phyloP scores from a whole-genome alignment of 2,797 vertebrate species.

The Silurus lanzhouensis region DNA sequence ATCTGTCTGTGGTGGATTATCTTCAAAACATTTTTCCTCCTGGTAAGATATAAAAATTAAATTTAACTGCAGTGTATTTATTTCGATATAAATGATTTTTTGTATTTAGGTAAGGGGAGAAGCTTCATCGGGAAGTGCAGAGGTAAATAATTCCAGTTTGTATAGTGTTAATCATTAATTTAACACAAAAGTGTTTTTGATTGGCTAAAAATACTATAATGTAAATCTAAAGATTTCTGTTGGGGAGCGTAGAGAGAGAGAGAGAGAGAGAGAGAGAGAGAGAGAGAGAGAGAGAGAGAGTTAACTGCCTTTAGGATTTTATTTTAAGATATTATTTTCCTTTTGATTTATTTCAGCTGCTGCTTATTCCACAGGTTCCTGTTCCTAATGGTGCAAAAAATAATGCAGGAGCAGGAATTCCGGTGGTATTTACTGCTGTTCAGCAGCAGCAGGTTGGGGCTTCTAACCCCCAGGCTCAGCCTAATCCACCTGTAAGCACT shows the following conservation, averaged over 20 bases:
- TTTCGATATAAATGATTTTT: not conserved
- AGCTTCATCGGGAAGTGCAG: slow-evolving; percentile 32
- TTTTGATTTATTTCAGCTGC: slow-evolving; percentile 17
- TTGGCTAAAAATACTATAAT: not conserved
- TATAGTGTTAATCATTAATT: not conserved
- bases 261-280: too few species aligned
- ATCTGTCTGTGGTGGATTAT: slow-evolving; percentile 40
- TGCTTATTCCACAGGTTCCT: slow-evolving; percentile 28
- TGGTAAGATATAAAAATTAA: slow-evolving; percentile 25
- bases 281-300: too few species aligned
- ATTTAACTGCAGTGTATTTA: not conserved
- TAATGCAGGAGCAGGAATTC: not conserved
- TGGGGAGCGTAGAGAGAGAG: too few species aligned
- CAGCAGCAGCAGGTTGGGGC: slow-evolving; percentile 11
- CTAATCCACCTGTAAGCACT: not conserved
- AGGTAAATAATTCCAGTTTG: slow-evolving; percentile 14
- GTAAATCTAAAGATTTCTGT: too few species aligned
- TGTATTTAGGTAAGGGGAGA: not conserved
- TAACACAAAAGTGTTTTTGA: not conserved
- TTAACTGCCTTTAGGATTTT: too few species aligned
- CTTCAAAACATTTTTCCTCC: slow-evolving; percentile 31
- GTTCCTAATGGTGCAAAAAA: slow-evolving; percentile 6
- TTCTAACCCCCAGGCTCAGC: not conserved
- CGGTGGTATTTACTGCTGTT: not conserved
- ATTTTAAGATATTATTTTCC: not conserved